These are phyloP conservation scores for Ceuthmochares aereus DNA, from an alignment of 2,113 vertebrate genomes.

Conservation along the genomic window DNA sequence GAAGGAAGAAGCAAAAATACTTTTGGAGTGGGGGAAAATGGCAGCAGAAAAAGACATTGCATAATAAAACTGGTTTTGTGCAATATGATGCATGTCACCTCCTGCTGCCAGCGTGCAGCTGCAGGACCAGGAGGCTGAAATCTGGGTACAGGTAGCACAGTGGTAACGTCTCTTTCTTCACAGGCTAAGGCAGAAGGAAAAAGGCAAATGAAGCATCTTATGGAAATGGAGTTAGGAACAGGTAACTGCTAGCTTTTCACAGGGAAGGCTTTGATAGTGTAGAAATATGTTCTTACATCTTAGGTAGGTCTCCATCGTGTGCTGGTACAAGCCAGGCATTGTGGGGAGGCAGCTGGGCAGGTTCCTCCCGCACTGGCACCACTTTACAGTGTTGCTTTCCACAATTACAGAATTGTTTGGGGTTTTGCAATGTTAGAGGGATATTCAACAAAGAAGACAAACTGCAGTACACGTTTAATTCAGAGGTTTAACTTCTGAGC, in stretches of 20 bases:
- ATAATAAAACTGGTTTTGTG: background rate
- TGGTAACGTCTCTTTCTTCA: background rate
- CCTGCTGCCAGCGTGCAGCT: background rate
- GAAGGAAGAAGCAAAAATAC: background rate
- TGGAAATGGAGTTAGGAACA: background rate
- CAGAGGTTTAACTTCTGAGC: background rate
- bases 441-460: background rate
- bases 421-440: background rate
- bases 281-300: background rate
- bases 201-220: background rate
- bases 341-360: background rate
- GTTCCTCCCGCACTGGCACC: background rate
- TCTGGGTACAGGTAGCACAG: background rate
- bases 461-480: background rate
- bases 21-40: background rate
- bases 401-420: background rate
- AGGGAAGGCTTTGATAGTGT: background rate
- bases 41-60: background rate
- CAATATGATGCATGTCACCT: background rate
- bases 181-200: background rate
- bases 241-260: background rate
- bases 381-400: background rate
- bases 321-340: background rate
- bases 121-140: background rate
- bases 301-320: background rate